A percentile compares a stretch with the other conserved stretches of the same genome.
phyloP scores from a whole-genome alignment of 2,113 vertebrate species.

The Pomatostomus ruficeps region DNA sequence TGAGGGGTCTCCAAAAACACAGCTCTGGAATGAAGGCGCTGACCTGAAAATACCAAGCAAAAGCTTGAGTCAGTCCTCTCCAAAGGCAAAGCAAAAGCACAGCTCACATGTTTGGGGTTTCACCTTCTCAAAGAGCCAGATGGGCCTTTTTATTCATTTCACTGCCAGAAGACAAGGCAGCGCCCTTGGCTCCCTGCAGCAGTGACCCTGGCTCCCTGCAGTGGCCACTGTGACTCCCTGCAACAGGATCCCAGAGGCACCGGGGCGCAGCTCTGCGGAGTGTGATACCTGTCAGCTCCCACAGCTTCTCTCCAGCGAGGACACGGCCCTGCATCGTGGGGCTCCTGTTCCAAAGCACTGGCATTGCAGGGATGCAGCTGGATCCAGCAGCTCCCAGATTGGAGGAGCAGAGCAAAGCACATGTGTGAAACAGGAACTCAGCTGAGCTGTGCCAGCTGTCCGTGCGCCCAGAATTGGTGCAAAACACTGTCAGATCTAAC shows the following conservation, averaged over 20 bases:
- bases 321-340: fast-evolving
- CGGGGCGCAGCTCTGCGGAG: neutral
- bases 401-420: neutral
- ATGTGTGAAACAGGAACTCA: neutral
- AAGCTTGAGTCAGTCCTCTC: neutral
- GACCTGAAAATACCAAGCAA: neutral
- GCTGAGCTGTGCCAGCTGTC: neutral
- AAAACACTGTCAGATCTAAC: neutral
- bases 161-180: neutral
- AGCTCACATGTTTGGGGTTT: neutral
- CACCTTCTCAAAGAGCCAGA: neutral
- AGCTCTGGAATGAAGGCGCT: neutral
- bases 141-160: neutral
- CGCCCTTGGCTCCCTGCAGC: neutral
- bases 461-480: fast-evolving
- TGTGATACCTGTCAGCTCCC: neutral
- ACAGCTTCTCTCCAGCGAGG: neutral
- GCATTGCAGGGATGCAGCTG: neutral
- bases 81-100: neutral
- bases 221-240: neutral
- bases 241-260: neutral
- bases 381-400: neutral
- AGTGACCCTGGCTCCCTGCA: neutral
- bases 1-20: neutral
- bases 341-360: neutral